Conservation (phyloP, 2,888 invertebrate species). For the Coenonympha arcania region DNA sequence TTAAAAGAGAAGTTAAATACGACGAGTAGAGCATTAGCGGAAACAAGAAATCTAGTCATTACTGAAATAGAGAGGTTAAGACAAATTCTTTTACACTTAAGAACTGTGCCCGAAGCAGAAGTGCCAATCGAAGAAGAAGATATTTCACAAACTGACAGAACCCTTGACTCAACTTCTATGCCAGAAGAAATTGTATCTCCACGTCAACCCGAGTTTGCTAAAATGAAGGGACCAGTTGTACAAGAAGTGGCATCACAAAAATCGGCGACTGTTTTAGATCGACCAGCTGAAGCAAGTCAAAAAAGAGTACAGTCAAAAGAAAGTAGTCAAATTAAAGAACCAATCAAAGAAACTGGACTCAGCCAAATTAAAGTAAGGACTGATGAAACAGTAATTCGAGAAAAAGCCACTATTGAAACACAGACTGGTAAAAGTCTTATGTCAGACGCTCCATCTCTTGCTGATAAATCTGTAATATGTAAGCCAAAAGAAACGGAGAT, state of each 20-base stretch:
- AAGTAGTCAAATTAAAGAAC: constrained; percentile 12
- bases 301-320: constrained; percentile 13
- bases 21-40: constrained; percentile 73
- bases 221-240: constrained; percentile 29
- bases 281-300: constrained; percentile 15
- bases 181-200: constrained; percentile 78
- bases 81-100: constrained; percentile 59
- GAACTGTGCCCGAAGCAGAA: constrained; percentile 43
- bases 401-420: constrained; percentile 69
- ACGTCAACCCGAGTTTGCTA: constrained; percentile 39
- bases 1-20: constrained; percentile 70
- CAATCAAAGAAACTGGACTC: constrained; percentile 9
- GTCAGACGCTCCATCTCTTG: constrained; percentile 56
- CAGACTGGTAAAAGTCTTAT: constrained; percentile 78
- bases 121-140: constrained; percentile 61
- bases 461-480: constrained; percentile 62
- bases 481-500: constrained; percentile 50
- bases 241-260: constrained; percentile 24
- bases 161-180: constrained; percentile 81
- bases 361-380: constrained; percentile 23
- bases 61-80: constrained; percentile 74
- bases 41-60: constrained; percentile 76
- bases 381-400: constrained; percentile 28
- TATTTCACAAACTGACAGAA: constrained; percentile 73
- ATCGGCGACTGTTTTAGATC: not conserved